Evolutionary conservation across 2,113 vertebrate species (phyloP), one percentile per base, ranked within the genome.

Genomic region (Meles meles): DNA sequence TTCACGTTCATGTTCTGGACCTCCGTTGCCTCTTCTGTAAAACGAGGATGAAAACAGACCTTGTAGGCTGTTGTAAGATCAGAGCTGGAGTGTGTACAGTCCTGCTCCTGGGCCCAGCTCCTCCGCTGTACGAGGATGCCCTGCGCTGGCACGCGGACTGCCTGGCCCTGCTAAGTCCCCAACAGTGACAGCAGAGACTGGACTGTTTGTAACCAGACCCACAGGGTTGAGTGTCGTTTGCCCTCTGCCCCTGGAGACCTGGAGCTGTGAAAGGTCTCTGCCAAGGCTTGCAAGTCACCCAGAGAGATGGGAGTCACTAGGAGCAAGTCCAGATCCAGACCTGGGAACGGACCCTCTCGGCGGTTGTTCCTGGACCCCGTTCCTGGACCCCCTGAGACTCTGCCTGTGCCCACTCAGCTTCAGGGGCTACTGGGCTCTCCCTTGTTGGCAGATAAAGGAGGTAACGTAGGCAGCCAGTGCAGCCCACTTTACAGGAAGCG

Each of bases 61-160:
- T 61, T 11, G 37, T 29, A 39, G 55, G 39, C 27, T 42, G 3
- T 31, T 44, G 8, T 65, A 5, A 47, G 39, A 31, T 23, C 82
- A 34, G 59, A 65, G 59, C 5, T 12, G 10, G 37, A 61, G 34
- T 15, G 25, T 27, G 25, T 25, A 15, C 39, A 18, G 55, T 15
- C 37, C 23, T 39, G 25, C 21, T 42, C 71, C 39, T 42, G 39
- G 37, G 21, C 37, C 39, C 25, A 15, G 39, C 13, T 14, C 72
- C 72, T 14, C 6, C 6, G 1, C 6, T 14, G 25, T 29, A 44
- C 25, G 2, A 44, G 72, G 72, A 4, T 44, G 25, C 11, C 12
- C 3, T 44, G 72, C 1, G 25, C 13, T 1, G 69, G 71, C 37
- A 6, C 6, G 1, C 2, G 0, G 23, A 39, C 10, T 39, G 10